phyloP scores from a whole-genome alignment of 2,888 invertebrate genomes.

The Ceramica pisi region DNA sequence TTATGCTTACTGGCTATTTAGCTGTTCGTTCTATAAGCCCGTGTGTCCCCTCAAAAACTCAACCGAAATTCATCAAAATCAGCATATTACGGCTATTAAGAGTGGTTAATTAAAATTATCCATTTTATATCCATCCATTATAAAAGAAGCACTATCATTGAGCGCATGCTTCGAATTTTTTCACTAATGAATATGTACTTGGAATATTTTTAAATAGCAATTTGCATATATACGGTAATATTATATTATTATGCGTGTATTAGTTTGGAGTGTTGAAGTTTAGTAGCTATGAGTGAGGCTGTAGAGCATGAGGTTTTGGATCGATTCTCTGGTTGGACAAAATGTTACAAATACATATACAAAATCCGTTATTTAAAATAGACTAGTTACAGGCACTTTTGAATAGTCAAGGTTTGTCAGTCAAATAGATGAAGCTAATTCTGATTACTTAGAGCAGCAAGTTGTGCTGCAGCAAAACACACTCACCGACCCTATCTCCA shows the following conservation, averaged over 20 bases:
- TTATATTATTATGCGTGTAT: slow-evolving; percentile 21
- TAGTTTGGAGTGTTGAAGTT: not conserved
- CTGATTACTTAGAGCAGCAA: too few relatives aligned
- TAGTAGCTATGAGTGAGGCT: not conserved
- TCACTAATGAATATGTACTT: slow-evolving; percentile 59
- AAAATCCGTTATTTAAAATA: too few relatives aligned
- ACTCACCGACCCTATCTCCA: too few relatives aligned
- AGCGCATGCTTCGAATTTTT: slow-evolving; percentile 50
- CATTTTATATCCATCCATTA: slow-evolving; percentile 25
- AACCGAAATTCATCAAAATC: slow-evolving; percentile 53
- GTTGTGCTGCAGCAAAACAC: too few relatives aligned
- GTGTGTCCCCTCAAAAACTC: slow-evolving; percentile 37
- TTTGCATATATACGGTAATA: slow-evolving; percentile 33
- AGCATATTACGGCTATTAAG: slow-evolving; percentile 53
- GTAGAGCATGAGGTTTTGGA: not conserved
- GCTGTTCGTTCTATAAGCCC: not conserved
- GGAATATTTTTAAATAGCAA: slow-evolving; percentile 32
- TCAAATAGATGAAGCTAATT: too few relatives aligned
- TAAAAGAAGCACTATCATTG: slow-evolving; percentile 11
- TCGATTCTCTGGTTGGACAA: not conserved
- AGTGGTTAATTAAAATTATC: slow-evolving; percentile 58
- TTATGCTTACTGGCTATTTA: too few relatives aligned
- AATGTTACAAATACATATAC: too few relatives aligned
- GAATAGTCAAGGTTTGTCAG: too few relatives aligned
- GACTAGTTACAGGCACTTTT: too few relatives aligned